These are phyloP conservation scores for Hippopotamyrus pictus DNA, from an alignment of 2,797 vertebrate genomes.

Conservation along the genomic window DNA sequence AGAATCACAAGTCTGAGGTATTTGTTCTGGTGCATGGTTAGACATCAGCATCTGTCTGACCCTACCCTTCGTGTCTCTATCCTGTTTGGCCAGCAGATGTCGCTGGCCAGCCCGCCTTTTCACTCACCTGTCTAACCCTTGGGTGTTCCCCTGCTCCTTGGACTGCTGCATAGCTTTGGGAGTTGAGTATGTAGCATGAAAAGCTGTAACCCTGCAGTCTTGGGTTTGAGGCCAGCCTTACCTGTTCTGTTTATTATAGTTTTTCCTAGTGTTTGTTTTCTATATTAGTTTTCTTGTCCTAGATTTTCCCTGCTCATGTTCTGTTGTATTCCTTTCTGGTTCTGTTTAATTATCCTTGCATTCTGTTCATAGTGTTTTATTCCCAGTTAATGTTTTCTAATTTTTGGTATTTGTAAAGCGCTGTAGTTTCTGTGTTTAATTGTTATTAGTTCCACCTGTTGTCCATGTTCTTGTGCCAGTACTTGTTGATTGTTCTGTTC, in stretches of 20 bases:
- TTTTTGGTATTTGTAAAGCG: background rate
- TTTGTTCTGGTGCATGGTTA: background rate
- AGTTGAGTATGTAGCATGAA: background rate
- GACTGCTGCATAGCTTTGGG: background rate
- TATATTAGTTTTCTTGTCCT: background rate
- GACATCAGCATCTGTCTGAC: background rate
- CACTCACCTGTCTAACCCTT: background rate
- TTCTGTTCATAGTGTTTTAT: background rate
- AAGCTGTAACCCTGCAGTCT: background rate
- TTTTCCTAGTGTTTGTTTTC: background rate
- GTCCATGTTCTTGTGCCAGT: background rate
- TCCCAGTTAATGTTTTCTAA: background rate
- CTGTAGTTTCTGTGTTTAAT: background rate
- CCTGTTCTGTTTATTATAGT: background rate
- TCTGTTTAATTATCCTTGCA: background rate
- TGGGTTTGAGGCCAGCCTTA: background rate
- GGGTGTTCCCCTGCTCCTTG: background rate
- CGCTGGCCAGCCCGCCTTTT: background rate
- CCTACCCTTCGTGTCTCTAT: background rate
- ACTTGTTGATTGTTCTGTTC: background rate
- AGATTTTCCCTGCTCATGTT: background rate
- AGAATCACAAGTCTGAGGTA: background rate
- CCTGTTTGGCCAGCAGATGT: background rate
- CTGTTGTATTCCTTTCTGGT: background rate
- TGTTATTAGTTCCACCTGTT: background rate